Conservation (phyloP, 2,113 vertebrate genomes). For the Garra rufa region DNA sequence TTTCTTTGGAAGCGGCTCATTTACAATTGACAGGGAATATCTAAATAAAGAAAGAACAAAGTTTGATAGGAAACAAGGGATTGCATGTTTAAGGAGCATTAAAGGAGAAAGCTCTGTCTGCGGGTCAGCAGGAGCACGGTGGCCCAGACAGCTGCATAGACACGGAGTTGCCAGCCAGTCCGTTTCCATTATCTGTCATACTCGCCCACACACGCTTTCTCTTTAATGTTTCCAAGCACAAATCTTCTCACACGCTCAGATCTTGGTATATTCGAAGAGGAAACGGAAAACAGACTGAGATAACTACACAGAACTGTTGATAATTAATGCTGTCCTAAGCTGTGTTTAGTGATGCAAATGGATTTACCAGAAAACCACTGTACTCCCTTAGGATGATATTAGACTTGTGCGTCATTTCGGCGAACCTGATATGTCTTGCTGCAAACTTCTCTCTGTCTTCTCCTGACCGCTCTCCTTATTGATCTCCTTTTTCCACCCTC, state of each 20-base stretch:
- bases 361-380: slow-evolving; percentile 32
- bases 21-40: neutral
- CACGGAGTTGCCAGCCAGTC: neutral
- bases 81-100: neutral
- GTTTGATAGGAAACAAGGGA: neutral
- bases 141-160: slow-evolving; percentile 29
- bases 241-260: neutral
- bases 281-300: neutral
- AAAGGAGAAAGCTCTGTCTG: slow-evolving; percentile 16
- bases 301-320: slow-evolving; percentile 7
- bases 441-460: neutral
- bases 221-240: neutral
- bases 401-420: slow-evolving; percentile 33
- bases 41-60: neutral
- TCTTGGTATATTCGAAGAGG: neutral
- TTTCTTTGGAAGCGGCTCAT: neutral
- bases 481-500: slow-evolving; percentile 11
- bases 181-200: neutral
- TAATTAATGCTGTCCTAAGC: slow-evolving; percentile 33
- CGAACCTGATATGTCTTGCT: slow-evolving; percentile 25
- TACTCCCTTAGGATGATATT: slow-evolving; percentile 40
- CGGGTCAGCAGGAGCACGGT: slow-evolving; percentile 33
- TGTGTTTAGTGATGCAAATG: slow-evolving; percentile 33
- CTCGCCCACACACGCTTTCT: slow-evolving; percentile 2
- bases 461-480: neutral